A percentile compares a stretch with the other conserved stretches of the same genome.
These are phyloP conservation scores for Deladenus siricidicola DNA, from an alignment of 2,888 invertebrate genomes.

Conservation along the genomic window DNA sequence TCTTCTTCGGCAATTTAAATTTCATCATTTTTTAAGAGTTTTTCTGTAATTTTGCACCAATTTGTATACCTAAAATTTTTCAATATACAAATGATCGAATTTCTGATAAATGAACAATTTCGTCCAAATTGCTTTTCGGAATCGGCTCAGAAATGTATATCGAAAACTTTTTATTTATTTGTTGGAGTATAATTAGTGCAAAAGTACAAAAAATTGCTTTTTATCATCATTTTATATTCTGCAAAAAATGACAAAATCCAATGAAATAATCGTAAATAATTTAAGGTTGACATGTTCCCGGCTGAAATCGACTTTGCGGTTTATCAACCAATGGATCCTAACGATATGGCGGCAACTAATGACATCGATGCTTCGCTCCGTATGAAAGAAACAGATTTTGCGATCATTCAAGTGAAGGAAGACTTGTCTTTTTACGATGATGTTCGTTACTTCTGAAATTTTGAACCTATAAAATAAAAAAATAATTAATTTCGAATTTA, in stretches of 20 bases:
- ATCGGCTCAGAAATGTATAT: too few relatives aligned
- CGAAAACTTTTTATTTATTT: too few relatives aligned
- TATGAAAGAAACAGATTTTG: background rate
- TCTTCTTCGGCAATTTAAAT: too few relatives aligned
- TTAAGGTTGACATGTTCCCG: background rate
- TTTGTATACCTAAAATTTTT: too few relatives aligned
- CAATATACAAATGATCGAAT: too few relatives aligned
- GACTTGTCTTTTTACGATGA: background rate
- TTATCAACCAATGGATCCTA: background rate
- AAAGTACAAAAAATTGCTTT: too few relatives aligned
- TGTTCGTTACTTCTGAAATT: background rate
- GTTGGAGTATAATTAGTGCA: too few relatives aligned
- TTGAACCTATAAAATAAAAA: background rate
- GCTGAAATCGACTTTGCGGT: conserved; percentile 8
- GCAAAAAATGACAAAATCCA: too few relatives aligned
- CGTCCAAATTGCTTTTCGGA: too few relatives aligned
- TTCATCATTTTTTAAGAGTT: background rate
- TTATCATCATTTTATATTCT: too few relatives aligned
- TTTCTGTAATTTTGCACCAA: too few relatives aligned
- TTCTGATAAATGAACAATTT: too few relatives aligned
- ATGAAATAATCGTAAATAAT: background rate
- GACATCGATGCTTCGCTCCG: background rate
- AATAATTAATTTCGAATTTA: background rate
- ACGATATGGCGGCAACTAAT: background rate
- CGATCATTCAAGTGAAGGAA: conserved; percentile 4